Evolutionary conservation across 2,888 invertebrate species (phyloP).

Genomic region (Euproctis similis): DNA sequence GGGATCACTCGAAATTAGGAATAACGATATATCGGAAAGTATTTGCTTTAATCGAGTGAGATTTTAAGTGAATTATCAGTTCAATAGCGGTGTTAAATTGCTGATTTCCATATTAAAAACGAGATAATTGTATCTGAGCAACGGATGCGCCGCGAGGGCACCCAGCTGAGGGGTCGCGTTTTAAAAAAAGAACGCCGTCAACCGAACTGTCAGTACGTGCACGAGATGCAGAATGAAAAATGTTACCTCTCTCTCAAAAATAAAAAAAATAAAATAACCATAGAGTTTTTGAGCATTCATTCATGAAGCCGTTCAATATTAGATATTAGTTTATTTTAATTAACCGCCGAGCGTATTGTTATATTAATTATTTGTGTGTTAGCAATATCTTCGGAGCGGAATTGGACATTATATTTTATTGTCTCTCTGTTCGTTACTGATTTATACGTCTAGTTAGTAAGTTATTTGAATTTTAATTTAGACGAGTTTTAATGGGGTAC

Average conservation of each 20-base stretch:
- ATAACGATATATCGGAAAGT: conserved; percentile 20
- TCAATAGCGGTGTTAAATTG: conserved; percentile 33
- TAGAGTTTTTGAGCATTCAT: conserved; percentile 44
- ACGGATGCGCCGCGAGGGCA: conserved; percentile 62
- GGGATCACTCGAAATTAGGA: conserved; percentile 25
- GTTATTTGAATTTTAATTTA: conserved; percentile 75
- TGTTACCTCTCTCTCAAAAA: conserved; percentile 56
- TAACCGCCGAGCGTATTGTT: conserved; percentile 65
- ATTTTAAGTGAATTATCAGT: conserved; percentile 31
- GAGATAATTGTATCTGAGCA: conserved; percentile 56
- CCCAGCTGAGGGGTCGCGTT: conserved; percentile 67
- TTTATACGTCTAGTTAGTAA: conserved; percentile 75
- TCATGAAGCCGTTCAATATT: conserved; percentile 65
- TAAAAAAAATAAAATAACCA: conserved; percentile 53
- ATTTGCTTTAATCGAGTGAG: conserved; percentile 20
- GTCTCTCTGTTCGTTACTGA: conserved; percentile 61
- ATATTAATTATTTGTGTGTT: conserved; percentile 62
- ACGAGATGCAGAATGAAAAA: conserved; percentile 62
- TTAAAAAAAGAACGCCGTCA: conserved; percentile 63
- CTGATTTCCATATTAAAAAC: conserved; percentile 64
- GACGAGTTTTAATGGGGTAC: conserved; percentile 71
- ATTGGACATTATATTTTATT: conserved; percentile 73
- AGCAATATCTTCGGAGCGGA: conserved; percentile 36
- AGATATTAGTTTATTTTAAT: conserved; percentile 75
- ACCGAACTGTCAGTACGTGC: conserved; percentile 64